Base-by-base conservation (phyloP, 2,797 vertebrate species). In the Jordanella pulchra region DNA sequence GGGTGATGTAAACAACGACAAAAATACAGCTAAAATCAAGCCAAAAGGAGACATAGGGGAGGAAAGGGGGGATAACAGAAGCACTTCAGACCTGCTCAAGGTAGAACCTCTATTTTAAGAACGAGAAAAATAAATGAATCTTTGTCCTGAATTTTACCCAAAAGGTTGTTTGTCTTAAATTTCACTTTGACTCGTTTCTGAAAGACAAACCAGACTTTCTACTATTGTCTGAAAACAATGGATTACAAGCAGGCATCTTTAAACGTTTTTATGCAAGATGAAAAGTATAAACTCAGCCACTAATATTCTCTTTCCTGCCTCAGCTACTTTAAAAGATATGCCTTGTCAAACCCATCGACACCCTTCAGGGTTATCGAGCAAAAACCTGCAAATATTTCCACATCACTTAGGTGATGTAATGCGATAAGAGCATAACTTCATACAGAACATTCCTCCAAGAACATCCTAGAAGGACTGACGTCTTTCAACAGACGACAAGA, bases 51-150 rank as follows among this genome's bases (percentile, higher is more conserved):
- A 70, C 51, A 27, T 32, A 55, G 5, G 51, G 68, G 17, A 30
- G 14, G 71, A 77, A 32, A 71, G 64, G 71, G 61, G 65, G 35
- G 67, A 61, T 14, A 54, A 74, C 68, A 76, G 75, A 80, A 81
- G 79, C 64, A 86, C 81, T 86, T 86, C 75, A 81, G 79, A 82
- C 74, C 48, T 28, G 71, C 84, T 78, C 73, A 87, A 89, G 85
- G 90, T 87, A 86, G 82, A 86, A 81, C 10, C 71, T 65, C 87
- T 88, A 89, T 88, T 84, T 89, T 87, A 87, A 84, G 89, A 73
- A 44, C 69, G 77, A 77, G 76, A 76, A 9, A 3, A 67, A 81
- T 84, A 83, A 87, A 89, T 86, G 88, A 80, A 25, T 54, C 77
- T 55, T 18, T 35, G 35, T 7, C 32, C 11, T 11, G 0, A 39